A percentile compares a stretch with the other conserved stretches of the same genome.
phyloP scores from a whole-genome alignment of 2,888 invertebrate species.

The Ditylenchus weischeri region DNA sequence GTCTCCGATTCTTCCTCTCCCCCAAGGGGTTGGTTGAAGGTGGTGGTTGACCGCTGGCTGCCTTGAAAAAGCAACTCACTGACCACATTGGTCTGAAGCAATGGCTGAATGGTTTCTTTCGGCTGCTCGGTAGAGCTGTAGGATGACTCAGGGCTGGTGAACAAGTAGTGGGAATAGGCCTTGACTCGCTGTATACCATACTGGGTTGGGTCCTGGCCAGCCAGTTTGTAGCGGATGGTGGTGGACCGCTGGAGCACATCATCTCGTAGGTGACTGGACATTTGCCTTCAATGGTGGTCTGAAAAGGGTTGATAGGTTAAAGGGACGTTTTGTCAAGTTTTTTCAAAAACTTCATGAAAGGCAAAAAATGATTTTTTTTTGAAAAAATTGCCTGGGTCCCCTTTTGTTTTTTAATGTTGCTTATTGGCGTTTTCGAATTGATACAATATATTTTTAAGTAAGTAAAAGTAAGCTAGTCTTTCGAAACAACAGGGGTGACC shows the following conservation, averaged over 20 bases:
- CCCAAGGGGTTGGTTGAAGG: background rate
- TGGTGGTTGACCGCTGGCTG: constrained; percentile 12
- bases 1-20: constrained; percentile 34
- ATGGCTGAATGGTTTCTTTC: too few relatives aligned
- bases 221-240: constrained; percentile 40
- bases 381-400: too few relatives aligned
- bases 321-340: too few relatives aligned
- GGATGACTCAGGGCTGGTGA: constrained; percentile 30
- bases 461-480: too few relatives aligned
- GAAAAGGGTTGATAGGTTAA: background rate
- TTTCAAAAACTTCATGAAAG: too few relatives aligned
- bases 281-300: constrained; percentile 26
- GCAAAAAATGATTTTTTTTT: too few relatives aligned
- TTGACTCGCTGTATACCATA: constrained; percentile 33
- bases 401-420: too few relatives aligned
- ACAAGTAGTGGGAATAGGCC: constrained; percentile 44
- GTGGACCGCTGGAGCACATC: constrained; percentile 38
- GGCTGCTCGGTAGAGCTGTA: too few relatives aligned
- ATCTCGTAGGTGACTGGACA: constrained; percentile 28
- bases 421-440: too few relatives aligned
- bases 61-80: constrained; percentile 24
- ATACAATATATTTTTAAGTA: too few relatives aligned
- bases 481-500: too few relatives aligned
- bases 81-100: constrained; percentile 28
- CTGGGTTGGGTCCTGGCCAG: constrained; percentile 37